These are phyloP conservation scores for Drosophila falleni DNA, from an alignment of 2,888 invertebrate genomes.

Conservation along the genomic window DNA sequence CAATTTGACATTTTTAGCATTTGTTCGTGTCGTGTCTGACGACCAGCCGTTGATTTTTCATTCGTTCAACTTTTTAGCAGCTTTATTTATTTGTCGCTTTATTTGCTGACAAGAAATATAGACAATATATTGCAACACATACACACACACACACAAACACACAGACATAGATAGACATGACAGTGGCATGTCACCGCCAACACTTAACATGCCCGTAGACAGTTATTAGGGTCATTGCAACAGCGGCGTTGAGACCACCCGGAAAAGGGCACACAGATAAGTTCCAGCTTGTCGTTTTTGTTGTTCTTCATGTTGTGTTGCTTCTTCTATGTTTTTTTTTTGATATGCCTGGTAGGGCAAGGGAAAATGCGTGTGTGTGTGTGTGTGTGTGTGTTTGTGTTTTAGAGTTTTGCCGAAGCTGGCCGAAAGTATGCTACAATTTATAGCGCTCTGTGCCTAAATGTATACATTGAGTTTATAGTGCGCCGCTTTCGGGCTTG, in stretches of 20 bases:
- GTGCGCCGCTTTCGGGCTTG: conserved; percentile 43
- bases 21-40: conserved; percentile 21
- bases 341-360: conserved; percentile 33
- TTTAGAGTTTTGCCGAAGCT: conserved; percentile 69
- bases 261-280: conserved; percentile 54
- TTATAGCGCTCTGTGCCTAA: conserved; percentile 74
- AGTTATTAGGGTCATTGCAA: conserved; percentile 82
- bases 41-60: conserved; percentile 62
- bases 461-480: conserved; percentile 77
- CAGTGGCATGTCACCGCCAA: conserved; percentile 78
- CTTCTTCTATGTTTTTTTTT: conserved; percentile 27
- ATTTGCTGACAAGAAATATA: conserved; percentile 81
- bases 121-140: conserved; percentile 71
- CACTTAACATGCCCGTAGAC: conserved; percentile 82
- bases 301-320: conserved; percentile 9
- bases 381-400: conserved; percentile 45
- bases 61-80: conserved; percentile 72
- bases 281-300: conserved; percentile 33
- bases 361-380: conserved; percentile 9
- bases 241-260: conserved; percentile 37
- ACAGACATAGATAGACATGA: conserved; percentile 58
- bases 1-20: conserved; percentile 75
- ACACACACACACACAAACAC: conserved; percentile 34
- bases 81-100: conserved; percentile 80
- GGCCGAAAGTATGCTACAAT: conserved; percentile 72